Evolutionary conservation across 2,797 vertebrate genomes (phyloP).

Genomic region (Mus minutoides): DNA sequence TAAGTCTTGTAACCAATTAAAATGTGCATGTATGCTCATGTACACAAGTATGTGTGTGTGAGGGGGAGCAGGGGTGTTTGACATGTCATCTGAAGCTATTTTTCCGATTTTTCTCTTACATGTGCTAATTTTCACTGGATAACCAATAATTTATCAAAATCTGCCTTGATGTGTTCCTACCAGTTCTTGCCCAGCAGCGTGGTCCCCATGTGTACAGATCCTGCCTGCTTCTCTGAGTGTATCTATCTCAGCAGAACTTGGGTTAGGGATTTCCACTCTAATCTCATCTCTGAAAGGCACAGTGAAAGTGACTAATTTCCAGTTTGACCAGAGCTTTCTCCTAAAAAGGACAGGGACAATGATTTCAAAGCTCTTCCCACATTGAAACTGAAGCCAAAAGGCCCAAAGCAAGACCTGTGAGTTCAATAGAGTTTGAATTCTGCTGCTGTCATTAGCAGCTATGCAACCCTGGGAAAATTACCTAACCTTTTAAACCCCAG

Average conservation of each 20-base stretch:
- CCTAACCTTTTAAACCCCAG: conserved; percentile 7
- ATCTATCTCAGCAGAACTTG: not conserved
- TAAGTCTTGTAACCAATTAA: not conserved
- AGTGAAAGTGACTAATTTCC: not conserved
- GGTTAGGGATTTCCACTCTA: not conserved
- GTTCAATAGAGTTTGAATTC: not conserved
- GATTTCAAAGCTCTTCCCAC: not conserved
- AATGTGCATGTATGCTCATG: too few species aligned
- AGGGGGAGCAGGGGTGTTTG: rapidly evolving
- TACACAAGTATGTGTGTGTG: not conserved
- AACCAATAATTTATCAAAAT: not conserved
- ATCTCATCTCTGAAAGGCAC: not conserved
- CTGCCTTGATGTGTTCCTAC: not conserved
- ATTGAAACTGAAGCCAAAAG: not conserved
- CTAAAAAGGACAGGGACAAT: not conserved
- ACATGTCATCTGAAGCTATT: not conserved
- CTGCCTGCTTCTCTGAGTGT: not conserved
- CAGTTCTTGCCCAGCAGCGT: too few species aligned
- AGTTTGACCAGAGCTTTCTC: not conserved
- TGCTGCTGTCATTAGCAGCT: not conserved
- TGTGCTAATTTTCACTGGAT: not conserved
- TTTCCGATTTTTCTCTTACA: not conserved
- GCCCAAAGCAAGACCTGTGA: not conserved
- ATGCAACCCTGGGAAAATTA: conserved; percentile 25
- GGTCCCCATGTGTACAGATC: not conserved